Evolutionary conservation across 2,113 vertebrate genomes (phyloP), one percentile per base, ranked within the genome.

Genomic region (Puma concolor): DNA sequence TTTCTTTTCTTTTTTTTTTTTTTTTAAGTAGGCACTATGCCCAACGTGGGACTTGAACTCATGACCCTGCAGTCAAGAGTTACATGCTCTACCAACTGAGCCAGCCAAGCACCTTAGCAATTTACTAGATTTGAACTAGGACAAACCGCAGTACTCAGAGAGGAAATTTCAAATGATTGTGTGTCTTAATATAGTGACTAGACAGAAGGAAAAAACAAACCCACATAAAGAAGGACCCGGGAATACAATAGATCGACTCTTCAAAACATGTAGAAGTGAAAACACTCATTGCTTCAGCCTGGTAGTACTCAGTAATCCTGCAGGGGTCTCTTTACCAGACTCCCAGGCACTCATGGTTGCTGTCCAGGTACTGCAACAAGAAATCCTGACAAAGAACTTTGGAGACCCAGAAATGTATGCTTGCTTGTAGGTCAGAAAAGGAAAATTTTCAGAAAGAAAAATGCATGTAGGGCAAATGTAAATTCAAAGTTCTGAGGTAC

Each of bases 71-170:
- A 19, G 8, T 21, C 17, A 21, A 57, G 54, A 57, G 54, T 57
- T 57, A 57, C 54, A 57, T 57, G 54, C 17, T 57, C 17, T 57
- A 19, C 54, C 15, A 15, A 57, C 54, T 7, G 54, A 57, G 54
- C 54, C 54, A 57, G 54, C 7, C 54, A 57, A 57, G 7, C 21
- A 19, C 54, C 54, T 98, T 97, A 95, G 95, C 88, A 98, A 91
- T 80, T 97, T 90, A 41, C 88, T 95, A 2, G 44, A n/a, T 92
- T 97, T 95, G 15, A 97, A 82, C n/a, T 97, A 80, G 94, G 14
- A 2, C 31, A 31, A 92, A 77, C 0, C 66, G 69, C 2, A 93
- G 67, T 71, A 95, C 74, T 97, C 36, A 76, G 97, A 97, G 41
- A 81, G 79, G 15, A 96, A 96, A 91, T 71, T 54, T 96, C 69